A percentile compares a stretch with the other conserved stretches of the same genome.
Conservation (phyloP, 2,113 vertebrate species). For the Elachura formosa region DNA sequence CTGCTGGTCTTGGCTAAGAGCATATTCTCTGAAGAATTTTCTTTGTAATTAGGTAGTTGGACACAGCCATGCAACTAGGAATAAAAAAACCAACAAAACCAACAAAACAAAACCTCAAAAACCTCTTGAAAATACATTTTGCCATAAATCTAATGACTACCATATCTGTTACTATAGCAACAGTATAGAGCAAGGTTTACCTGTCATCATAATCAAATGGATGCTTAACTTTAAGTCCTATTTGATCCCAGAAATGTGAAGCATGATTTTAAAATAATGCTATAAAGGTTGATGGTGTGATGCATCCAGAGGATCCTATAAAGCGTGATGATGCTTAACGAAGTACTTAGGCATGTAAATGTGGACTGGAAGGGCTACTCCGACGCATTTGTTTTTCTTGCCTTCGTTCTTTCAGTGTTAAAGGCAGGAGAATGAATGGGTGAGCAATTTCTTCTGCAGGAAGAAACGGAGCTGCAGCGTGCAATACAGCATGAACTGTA, state of each 20-base stretch:
- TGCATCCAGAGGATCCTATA: background rate
- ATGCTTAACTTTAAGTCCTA: background rate
- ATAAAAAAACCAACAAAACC: background rate
- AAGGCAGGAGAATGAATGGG: background rate
- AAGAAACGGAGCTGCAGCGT: background rate
- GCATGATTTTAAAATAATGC: background rate
- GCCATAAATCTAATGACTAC: background rate
- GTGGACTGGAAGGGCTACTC: background rate
- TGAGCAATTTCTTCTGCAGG: background rate
- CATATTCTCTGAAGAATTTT: background rate
- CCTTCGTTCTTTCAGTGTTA: background rate
- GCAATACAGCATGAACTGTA: background rate
- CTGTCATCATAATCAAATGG: background rate
- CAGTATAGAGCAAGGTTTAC: background rate
- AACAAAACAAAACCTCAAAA: background rate
- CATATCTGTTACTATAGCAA: background rate
- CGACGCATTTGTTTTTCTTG: background rate
- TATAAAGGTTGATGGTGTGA: background rate
- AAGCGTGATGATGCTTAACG: background rate
- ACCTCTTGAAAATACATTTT: background rate
- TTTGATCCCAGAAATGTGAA: background rate
- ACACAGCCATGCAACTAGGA: background rate
- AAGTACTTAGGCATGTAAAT: background rate
- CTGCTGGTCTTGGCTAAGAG: background rate
- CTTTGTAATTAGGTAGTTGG: background rate